phyloP scores from a whole-genome alignment of 2,888 invertebrate genomes.

The Rapana venosa region DNA sequence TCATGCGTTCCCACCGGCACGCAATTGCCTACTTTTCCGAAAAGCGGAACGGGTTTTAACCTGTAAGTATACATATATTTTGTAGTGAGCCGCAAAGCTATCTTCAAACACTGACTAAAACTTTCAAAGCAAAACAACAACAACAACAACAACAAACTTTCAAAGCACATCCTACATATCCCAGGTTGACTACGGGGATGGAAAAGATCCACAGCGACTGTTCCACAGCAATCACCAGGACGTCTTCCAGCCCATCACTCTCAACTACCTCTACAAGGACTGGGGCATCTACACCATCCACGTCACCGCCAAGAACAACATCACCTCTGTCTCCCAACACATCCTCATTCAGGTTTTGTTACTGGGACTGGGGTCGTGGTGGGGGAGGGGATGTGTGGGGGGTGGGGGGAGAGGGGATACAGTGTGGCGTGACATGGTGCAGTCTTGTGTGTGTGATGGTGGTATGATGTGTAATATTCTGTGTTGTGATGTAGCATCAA shows the following conservation, averaged over 20 bases:
- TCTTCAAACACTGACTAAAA: no score
- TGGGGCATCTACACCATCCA: conserved; percentile 74
- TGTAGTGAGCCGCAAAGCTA: no score
- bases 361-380: no score
- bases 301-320: conserved; percentile 69
- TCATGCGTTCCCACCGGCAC: no score
- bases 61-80: no score
- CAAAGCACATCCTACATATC: no score
- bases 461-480: no score
- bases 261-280: conserved; percentile 64
- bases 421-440: background rate
- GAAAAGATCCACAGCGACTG: conserved; percentile 49
- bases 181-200: conserved; percentile 69
- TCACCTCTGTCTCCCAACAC: conserved; percentile 59
- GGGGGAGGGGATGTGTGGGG: background rate
- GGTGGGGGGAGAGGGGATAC: background rate
- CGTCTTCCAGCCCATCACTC: conserved; percentile 58
- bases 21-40: no score
- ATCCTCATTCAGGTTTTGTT: conserved; percentile 59
- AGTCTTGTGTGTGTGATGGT: background rate
- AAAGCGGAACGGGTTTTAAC: no score
- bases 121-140: no score
- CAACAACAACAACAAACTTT: no score
- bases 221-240: conserved; percentile 46
- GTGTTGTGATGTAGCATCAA: no score